phyloP scores from a whole-genome alignment of 2,888 invertebrate genomes.

The Uropetala carovei region DNA sequence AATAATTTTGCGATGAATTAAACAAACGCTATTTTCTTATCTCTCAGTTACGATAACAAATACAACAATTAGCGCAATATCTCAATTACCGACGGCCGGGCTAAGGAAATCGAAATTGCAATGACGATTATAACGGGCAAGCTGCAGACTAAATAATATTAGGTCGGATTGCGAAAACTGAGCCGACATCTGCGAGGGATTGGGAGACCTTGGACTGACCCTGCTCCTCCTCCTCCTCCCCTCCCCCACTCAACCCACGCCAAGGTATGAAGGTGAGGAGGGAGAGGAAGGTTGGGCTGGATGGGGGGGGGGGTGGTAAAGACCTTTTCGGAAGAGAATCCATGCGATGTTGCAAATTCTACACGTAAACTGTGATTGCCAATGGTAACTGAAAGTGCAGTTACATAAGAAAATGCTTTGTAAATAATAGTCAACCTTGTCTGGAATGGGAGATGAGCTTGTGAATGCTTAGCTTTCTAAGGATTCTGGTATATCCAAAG shows the following conservation, averaged over 20 bases:
- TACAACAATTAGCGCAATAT: no score
- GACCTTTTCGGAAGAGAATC: neutral
- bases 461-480: neutral
- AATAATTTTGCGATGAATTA: no score
- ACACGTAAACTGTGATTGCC: neutral
- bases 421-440: neutral
- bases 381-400: neutral
- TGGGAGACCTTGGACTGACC: constrained; percentile 35
- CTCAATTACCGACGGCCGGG: no score
- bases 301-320: neutral
- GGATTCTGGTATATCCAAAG: no score
- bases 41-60: no score
- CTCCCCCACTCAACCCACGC: no score
- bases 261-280: no score
- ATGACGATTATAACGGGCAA: neutral
- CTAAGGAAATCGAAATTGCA: neutral
- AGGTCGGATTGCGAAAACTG: neutral
- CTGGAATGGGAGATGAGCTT: neutral
- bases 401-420: neutral
- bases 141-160: neutral
- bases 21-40: no score
- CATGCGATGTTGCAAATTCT: constrained; percentile 32
- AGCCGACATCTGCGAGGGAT: neutral
- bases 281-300: no score
- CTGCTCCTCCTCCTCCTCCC: neutral